A percentile compares a stretch with the other conserved stretches of the same genome.
Conservation (phyloP, 2,888 invertebrate genomes). For the Ophioninae sp. region DNA sequence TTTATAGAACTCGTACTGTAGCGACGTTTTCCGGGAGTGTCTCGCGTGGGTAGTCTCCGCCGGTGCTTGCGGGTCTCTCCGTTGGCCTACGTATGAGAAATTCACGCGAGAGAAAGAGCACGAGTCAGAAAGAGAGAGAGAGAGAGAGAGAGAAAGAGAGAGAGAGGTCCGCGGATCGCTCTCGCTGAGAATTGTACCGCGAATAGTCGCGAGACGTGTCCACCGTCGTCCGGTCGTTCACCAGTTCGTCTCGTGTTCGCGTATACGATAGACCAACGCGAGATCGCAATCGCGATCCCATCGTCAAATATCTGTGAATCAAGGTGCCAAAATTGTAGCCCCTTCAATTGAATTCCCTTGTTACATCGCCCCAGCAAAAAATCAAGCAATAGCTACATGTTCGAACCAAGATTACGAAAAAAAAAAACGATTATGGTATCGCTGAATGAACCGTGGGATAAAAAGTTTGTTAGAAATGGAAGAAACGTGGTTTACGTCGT, state of each 20-base stretch:
- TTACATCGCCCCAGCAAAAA: too few species aligned
- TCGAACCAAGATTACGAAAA: too few species aligned
- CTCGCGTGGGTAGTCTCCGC: constrained; percentile 59
- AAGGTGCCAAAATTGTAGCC: constrained; percentile 6
- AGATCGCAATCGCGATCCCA: constrained; percentile 5
- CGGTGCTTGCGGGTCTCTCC: constrained; percentile 43
- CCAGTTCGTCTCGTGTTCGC: constrained; percentile 60
- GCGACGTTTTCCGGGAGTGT: constrained; percentile 56
- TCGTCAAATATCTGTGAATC: constrained; percentile 15
- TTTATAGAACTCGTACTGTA: constrained; percentile 39
- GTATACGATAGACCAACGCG: constrained; percentile 39
- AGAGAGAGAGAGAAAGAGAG: not conserved
- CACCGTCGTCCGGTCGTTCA: constrained; percentile 55
- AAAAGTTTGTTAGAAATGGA: too few species aligned
- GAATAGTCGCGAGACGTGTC: constrained; percentile 60
- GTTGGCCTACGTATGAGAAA: constrained; percentile 53
- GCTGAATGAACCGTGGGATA: too few species aligned
- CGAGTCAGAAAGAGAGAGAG: not conserved
- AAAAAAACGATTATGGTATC: too few species aligned
- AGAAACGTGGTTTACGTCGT: too few species aligned
- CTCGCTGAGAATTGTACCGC: constrained; percentile 52
- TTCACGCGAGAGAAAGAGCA: constrained; percentile 22
- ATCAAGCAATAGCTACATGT: too few species aligned
- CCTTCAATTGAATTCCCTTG: too few species aligned
- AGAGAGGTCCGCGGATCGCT: constrained; percentile 31